Evolutionary conservation across 2,797 vertebrate genomes (phyloP).

Genomic region (Falco cherrug): DNA sequence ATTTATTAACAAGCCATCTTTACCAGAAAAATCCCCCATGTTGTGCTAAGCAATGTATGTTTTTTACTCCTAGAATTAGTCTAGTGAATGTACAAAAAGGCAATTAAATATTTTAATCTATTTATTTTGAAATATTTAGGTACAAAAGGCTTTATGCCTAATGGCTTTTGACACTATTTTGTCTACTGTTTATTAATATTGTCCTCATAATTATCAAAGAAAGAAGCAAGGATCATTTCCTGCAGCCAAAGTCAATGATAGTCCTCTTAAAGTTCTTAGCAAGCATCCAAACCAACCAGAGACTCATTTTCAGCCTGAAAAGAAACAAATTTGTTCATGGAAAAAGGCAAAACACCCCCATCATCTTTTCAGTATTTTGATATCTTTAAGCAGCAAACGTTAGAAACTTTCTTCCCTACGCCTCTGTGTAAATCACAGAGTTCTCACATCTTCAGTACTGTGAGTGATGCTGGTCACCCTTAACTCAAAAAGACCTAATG

Average conservation of each 20-base stretch:
- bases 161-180: background rate
- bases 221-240: background rate
- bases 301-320: background rate
- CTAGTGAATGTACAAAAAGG: background rate
- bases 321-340: background rate
- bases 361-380: background rate
- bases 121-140: background rate
- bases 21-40: background rate
- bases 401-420: background rate
- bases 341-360: rapidly evolving
- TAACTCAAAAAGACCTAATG: background rate
- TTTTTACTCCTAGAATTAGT: background rate
- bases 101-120: background rate
- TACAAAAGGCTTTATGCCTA: background rate
- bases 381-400: background rate
- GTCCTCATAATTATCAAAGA: background rate
- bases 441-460: background rate
- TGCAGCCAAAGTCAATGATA: background rate
- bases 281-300: background rate
- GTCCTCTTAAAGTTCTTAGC: background rate
- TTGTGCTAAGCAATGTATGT: background rate
- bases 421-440: background rate
- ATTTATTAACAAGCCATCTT: background rate
- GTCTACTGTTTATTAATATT: background rate
- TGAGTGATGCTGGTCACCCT: background rate